These are phyloP conservation scores for Napeogenes sylphis DNA, from an alignment of 2,888 invertebrate species.

Conservation along the genomic window DNA sequence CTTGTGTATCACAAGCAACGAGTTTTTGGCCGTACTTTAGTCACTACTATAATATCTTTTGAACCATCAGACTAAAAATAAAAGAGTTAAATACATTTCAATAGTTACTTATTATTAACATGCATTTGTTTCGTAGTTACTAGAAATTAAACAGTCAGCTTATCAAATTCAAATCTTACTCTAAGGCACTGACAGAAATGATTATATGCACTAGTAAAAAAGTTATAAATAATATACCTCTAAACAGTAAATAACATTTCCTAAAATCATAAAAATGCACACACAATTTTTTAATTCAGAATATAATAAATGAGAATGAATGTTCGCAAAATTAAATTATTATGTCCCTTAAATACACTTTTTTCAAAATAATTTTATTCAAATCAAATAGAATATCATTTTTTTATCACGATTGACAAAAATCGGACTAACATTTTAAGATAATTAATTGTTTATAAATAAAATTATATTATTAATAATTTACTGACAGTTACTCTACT, in stretches of 20 bases:
- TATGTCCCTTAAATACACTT: slow-evolving; percentile 4
- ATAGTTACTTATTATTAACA: slow-evolving; percentile 37
- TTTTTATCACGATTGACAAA: too few species aligned
- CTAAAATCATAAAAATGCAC: slow-evolving; percentile 58
- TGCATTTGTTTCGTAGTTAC: slow-evolving; percentile 49
- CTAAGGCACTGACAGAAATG: slow-evolving; percentile 73
- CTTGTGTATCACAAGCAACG: not conserved
- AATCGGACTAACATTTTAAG: too few species aligned
- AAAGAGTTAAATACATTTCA: slow-evolving; percentile 12
- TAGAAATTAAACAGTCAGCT: slow-evolving; percentile 56
- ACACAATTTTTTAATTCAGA: slow-evolving; percentile 53
- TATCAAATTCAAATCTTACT: slow-evolving; percentile 61
- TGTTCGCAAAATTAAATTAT: slow-evolving; percentile 32
- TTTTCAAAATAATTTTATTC: too few species aligned
- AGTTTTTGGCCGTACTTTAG: not conserved
- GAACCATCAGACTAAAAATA: slow-evolving; percentile 10
- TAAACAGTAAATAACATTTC: slow-evolving; percentile 71
- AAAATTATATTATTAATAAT: too few species aligned
- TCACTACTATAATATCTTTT: not conserved
- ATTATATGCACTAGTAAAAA: slow-evolving; percentile 66
- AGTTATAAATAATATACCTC: slow-evolving; percentile 61
- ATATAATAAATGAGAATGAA: slow-evolving; percentile 33
- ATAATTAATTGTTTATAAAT: too few species aligned
- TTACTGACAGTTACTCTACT: too few species aligned
- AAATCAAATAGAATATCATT: too few species aligned